These are phyloP conservation scores for Cryptotermes secundus DNA, from an alignment of 1,140 invertebrate genomes.

Conservation along the genomic window DNA sequence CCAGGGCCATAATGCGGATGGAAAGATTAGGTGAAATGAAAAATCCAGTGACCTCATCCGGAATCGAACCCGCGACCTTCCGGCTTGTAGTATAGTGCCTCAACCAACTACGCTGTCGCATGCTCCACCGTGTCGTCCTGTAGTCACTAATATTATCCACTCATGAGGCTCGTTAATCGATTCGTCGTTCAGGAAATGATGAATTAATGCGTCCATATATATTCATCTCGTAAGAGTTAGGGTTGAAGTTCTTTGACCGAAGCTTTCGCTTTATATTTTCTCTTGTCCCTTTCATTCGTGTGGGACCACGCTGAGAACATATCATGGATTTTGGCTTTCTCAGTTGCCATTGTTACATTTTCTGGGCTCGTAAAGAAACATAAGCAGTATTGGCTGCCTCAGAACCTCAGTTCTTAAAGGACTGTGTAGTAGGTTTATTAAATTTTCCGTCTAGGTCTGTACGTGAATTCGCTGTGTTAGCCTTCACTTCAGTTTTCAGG, in stretches of 20 bases:
- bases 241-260: neutral
- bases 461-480: conserved; percentile 1
- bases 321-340: neutral
- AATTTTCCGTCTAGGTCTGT: neutral
- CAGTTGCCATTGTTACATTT: neutral
- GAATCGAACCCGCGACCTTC: no score
- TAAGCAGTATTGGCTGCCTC: neutral
- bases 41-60: no score
- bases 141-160: no score
- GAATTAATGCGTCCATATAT: neutral
- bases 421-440: neutral
- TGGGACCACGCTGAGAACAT: neutral
- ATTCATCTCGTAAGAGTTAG: neutral
- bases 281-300: neutral
- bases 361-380: neutral
- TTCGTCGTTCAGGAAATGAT: no score
- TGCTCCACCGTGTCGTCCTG: no score
- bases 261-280: neutral
- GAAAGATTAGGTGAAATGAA: no score
- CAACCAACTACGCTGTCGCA: no score
- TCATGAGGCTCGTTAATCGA: no score
- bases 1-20: no score
- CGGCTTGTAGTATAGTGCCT: no score
- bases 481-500: conserved; percentile 5
- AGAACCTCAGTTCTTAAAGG: neutral